phyloP scores from a whole-genome alignment of 2,888 invertebrate species.

The Nemoura dubitans region DNA sequence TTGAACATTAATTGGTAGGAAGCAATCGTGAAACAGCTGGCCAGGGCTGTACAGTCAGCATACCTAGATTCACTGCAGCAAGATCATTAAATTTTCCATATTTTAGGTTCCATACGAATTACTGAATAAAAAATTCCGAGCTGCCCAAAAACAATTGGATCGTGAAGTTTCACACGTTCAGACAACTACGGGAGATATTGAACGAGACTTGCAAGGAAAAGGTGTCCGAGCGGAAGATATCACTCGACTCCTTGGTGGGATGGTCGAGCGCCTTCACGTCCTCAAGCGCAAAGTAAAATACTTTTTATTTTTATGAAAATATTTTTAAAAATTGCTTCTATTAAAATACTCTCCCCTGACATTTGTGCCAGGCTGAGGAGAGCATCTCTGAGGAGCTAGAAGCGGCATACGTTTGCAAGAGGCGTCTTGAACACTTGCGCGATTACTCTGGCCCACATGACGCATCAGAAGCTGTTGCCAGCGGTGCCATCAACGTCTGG shows the following conservation, averaged over 20 bases:
- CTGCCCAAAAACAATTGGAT: slow-evolving; percentile 93
- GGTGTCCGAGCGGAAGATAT: slow-evolving; percentile 74
- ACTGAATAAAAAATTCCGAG: slow-evolving; percentile 95
- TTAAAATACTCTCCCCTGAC: no score
- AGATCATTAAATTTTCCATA: background rate
- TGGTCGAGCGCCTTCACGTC: slow-evolving; percentile 84
- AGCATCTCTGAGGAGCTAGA: slow-evolving; percentile 91
- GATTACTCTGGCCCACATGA: slow-evolving; percentile 67
- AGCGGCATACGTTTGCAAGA: slow-evolving; percentile 90
- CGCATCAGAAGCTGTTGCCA: slow-evolving; percentile 54
- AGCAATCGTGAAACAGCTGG: slow-evolving; percentile 15
- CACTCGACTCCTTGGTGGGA: slow-evolving; percentile 69
- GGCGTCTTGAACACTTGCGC: slow-evolving; percentile 91
- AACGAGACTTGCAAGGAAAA: slow-evolving; percentile 72
- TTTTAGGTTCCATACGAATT: slow-evolving; percentile 69
- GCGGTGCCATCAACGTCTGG: slow-evolving; percentile 79
- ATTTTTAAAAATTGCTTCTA: no score
- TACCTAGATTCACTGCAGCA: background rate
- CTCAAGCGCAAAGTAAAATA: slow-evolving; percentile 80
- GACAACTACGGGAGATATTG: slow-evolving; percentile 80
- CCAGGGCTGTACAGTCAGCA: slow-evolving; percentile 15
- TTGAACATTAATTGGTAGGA: background rate
- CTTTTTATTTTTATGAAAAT: background rate
- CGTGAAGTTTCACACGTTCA: slow-evolving; percentile 91
- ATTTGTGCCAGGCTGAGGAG: slow-evolving; percentile 84